These are phyloP conservation scores for zebrafish (Danio rerio) DNA, from an alignment of 2,113 vertebrate genomes.

Conservation along the genomic window DNA sequence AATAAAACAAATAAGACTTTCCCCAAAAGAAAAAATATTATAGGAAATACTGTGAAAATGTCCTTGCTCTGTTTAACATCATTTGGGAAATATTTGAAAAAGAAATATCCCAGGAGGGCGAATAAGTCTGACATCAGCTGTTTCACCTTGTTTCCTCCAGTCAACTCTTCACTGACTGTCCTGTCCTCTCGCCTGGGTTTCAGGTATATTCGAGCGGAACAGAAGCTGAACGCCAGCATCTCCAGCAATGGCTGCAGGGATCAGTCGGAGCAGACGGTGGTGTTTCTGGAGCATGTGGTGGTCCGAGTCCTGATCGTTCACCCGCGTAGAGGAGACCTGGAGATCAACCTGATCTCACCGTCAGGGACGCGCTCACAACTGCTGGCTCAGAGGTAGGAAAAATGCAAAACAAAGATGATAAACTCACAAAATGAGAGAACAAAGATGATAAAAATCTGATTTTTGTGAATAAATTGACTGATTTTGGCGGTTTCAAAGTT, in stretches of 20 bases:
- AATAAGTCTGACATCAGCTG: no score
- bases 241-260: constrained; percentile 80
- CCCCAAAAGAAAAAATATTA: no score
- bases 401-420: not conserved
- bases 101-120: no score
- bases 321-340: constrained; percentile 88
- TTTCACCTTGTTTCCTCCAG: no score
- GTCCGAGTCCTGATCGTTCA: constrained; percentile 82
- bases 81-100: no score
- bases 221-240: constrained; percentile 78
- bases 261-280: constrained; percentile 78
- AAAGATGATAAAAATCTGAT: no score
- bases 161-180: not conserved
- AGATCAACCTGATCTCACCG: constrained; percentile 88
- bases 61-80: no score
- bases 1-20: no score
- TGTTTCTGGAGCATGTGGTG: constrained; percentile 87
- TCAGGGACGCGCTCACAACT: constrained; percentile 88
- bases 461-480: no score
- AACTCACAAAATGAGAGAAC: no score
- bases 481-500: no score
- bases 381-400: constrained; percentile 83
- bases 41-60: no score
- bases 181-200: not conserved
- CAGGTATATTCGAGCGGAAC: constrained; percentile 85